phyloP scores from a whole-genome alignment of 2,888 invertebrate genomes.

The Caenorhabditis sp. region DNA sequence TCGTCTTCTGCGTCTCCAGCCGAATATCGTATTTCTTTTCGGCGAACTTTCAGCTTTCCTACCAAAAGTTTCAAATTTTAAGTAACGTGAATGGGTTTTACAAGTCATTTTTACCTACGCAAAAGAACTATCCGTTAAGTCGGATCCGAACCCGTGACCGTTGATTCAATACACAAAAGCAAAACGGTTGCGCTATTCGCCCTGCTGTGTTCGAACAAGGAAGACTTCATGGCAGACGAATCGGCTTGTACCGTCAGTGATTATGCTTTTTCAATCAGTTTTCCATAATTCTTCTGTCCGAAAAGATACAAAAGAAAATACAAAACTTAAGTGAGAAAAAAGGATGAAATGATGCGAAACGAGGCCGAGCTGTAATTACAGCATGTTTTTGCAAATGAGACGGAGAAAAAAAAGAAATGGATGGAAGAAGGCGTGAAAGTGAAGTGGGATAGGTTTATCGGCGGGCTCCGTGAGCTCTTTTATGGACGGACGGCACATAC shows the following conservation, averaged over 20 bases:
- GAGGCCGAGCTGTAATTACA: constrained; percentile 4
- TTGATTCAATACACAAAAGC: too few relatives aligned
- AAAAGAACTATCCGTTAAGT: too few relatives aligned
- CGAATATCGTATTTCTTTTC: background rate
- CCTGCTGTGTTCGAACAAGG: too few relatives aligned
- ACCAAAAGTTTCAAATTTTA: background rate
- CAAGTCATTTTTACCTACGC: too few relatives aligned
- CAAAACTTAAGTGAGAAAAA: background rate
- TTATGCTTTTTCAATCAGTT: too few relatives aligned
- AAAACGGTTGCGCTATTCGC: too few relatives aligned
- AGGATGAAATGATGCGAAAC: background rate
- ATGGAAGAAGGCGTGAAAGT: background rate
- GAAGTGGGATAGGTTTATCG: background rate
- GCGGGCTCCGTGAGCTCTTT: background rate
- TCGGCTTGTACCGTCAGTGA: too few relatives aligned
- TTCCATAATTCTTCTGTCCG: too few relatives aligned
- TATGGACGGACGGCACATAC: background rate
- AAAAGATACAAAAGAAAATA: background rate
- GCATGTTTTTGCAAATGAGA: background rate
- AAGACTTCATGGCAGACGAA: too few relatives aligned
- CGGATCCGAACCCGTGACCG: too few relatives aligned
- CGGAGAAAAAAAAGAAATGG: background rate
- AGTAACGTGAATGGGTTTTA: too few relatives aligned
- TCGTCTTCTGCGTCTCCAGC: background rate
- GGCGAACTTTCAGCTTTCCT: background rate